phyloP scores from a whole-genome alignment of 2,888 invertebrate species.

The Archips crataeganus region DNA sequence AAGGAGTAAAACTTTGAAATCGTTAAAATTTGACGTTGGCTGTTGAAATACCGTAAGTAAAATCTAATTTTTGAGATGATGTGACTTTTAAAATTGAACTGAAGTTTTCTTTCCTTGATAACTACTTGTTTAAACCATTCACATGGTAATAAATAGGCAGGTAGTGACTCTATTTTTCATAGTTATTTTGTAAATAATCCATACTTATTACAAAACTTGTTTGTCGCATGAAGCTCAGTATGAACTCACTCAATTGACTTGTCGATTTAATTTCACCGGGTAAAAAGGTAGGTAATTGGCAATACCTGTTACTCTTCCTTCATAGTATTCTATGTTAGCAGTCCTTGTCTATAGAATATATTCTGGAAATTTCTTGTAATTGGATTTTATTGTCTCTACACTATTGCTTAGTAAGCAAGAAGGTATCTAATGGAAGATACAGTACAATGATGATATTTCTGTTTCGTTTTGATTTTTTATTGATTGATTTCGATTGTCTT shows the following conservation, averaged over 20 bases:
- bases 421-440: background rate
- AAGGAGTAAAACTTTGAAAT: no score
- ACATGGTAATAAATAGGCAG: background rate
- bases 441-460: background rate
- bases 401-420: background rate
- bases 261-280: background rate
- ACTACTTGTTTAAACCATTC: no score
- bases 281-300: background rate
- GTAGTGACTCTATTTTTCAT: background rate
- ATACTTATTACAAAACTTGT: background rate
- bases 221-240: background rate
- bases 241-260: background rate
- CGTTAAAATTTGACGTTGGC: background rate
- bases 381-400: background rate
- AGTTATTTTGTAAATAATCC: no score
- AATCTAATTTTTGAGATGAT: background rate
- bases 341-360: background rate
- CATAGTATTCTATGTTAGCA: background rate
- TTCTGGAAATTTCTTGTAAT: background rate
- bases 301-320: background rate
- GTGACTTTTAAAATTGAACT: no score
- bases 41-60: background rate
- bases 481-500: background rate
- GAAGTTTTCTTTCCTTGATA: no score
- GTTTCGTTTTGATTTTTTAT: background rate